Evolutionary conservation across 2,888 invertebrate genomes (phyloP).

Genomic region (Aspidiotus rigidus): DNA sequence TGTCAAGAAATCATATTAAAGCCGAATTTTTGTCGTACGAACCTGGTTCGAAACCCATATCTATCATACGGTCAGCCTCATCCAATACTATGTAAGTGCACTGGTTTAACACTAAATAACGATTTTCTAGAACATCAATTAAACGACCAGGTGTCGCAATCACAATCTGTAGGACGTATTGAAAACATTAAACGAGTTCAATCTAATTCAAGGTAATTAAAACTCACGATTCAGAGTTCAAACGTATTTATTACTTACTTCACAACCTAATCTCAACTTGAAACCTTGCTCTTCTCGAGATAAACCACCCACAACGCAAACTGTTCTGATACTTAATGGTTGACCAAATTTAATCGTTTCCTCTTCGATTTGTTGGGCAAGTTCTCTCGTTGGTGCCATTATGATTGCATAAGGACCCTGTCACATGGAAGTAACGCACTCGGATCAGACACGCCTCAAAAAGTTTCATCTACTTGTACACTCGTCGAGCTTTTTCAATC

Average conservation of each 20-base stretch:
- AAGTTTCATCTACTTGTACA: too few relatives aligned
- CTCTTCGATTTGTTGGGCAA: conserved; percentile 99
- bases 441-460: conserved; percentile 14
- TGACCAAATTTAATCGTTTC: conserved; percentile 96
- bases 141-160: conserved; percentile 99
- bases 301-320: conserved; percentile 95
- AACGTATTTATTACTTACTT: conserved; percentile 47
- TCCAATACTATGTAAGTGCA: conserved; percentile 96
- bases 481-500: not conserved
- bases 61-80: conserved; percentile 99
- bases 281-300: conserved; percentile 98
- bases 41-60: conserved; percentile 96
- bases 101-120: conserved; percentile 90
- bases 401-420: conserved; percentile 96
- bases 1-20: not conserved
- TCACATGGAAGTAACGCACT: conserved; percentile 1
- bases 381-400: conserved; percentile 96
- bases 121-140: conserved; percentile 95
- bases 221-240: not conserved
- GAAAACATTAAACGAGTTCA: not conserved
- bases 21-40: not conserved
- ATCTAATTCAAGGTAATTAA: not conserved
- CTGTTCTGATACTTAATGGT: conserved; percentile 83
- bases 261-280: conserved; percentile 89
- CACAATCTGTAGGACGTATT: conserved; percentile 59